Percentiles rank a stretch among this genome's conserved stretches.
phyloP scores from a whole-genome alignment of 2,113 vertebrate genomes.

The Silurus asotus region DNA sequence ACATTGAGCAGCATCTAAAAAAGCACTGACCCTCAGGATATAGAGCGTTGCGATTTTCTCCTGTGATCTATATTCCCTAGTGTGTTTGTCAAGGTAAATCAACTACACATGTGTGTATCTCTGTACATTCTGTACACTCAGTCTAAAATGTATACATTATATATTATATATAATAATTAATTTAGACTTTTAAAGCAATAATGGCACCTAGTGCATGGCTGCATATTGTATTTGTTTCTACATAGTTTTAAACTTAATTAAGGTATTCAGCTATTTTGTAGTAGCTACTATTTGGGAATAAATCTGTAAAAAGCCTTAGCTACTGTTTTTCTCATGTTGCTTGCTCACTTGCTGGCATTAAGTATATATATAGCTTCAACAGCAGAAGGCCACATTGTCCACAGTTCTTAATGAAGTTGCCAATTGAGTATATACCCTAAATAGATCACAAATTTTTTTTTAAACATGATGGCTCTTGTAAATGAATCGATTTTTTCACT shows the following conservation, averaged over 20 bases:
- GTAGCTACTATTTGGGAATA: neutral
- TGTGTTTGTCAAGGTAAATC: neutral
- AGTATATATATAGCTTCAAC: neutral
- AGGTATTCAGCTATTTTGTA: neutral
- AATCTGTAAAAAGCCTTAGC: neutral
- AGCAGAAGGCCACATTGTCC: neutral
- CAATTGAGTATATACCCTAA: no score
- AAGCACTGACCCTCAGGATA: conserved; percentile 26
- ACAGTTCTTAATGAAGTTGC: no score
- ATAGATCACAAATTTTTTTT: no score
- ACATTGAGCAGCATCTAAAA: conserved; percentile 20
- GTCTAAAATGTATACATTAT: no score
- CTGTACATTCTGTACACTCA: neutral
- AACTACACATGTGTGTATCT: neutral
- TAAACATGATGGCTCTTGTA: neutral
- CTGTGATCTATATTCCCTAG: conserved; percentile 1
- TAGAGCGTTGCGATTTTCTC: neutral
- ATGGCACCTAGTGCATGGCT: neutral
- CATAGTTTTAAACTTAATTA: no score
- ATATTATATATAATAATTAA: neutral
- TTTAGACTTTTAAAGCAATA: conserved; percentile 3
- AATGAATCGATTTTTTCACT: conserved; percentile 11
- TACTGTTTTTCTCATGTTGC: neutral
- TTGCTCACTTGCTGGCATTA: neutral
- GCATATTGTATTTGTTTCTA: neutral